Evolutionary conservation across 92 coral and sea anemone species (phyloP).

Genomic region (Epizoanthus fatuus): DNA sequence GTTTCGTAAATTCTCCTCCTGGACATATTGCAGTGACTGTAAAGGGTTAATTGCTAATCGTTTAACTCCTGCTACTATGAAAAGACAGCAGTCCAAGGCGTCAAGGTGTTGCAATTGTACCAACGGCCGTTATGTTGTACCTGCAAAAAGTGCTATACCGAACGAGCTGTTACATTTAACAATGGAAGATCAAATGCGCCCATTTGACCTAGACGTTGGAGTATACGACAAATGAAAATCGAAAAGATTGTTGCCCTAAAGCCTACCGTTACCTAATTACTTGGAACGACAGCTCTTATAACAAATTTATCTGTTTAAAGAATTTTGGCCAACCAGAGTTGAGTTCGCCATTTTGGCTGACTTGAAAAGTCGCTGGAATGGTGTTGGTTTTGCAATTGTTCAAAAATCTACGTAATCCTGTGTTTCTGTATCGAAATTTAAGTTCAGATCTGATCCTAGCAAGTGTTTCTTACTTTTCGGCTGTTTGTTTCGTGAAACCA

Average conservation of each 20-base stretch:
- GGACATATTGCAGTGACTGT: conserved; percentile 7
- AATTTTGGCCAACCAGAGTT: too few species aligned
- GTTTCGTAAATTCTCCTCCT: neutral
- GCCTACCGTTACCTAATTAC: conserved; percentile 33
- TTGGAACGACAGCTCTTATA: neutral
- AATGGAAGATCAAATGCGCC: conserved; percentile 19
- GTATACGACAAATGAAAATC: neutral
- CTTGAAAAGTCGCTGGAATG: too few species aligned
- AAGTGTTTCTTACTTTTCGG: too few species aligned
- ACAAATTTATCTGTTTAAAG: neutral
- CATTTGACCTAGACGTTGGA: conserved; percentile 30
- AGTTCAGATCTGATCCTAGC: too few species aligned
- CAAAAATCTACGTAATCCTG: too few species aligned
- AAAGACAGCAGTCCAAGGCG: neutral
- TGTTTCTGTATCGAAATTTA: too few species aligned
- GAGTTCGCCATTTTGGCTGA: too few species aligned
- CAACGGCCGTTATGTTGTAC: conserved; percentile 14
- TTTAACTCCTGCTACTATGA: conserved; percentile 8
- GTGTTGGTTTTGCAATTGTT: too few species aligned
- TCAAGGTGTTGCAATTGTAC: neutral
- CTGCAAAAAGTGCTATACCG: conserved; percentile 3
- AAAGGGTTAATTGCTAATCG: too few species aligned
- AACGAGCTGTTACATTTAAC: neutral
- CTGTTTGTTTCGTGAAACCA: too few species aligned
- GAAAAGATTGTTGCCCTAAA: neutral